These are phyloP conservation scores for Brachyalestes nurse DNA, from an alignment of 2,797 vertebrate species.

Conservation along the genomic window DNA sequence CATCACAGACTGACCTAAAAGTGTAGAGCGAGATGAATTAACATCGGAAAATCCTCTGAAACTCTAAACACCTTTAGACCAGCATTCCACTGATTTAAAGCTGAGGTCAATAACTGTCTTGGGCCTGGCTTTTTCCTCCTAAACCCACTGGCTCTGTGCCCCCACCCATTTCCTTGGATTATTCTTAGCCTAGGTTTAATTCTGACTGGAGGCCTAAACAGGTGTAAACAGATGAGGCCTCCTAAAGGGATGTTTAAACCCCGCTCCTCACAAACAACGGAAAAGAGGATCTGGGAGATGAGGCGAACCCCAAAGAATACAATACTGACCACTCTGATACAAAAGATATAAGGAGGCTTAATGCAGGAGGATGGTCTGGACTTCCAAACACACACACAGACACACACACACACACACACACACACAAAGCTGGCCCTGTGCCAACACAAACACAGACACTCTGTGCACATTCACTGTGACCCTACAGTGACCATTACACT, in stretches of 20 bases:
- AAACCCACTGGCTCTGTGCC: not conserved
- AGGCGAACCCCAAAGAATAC: conserved; percentile 30
- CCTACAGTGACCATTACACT: not conserved
- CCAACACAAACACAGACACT: not conserved
- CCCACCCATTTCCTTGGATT: conserved; percentile 26
- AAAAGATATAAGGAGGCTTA: conserved; percentile 5
- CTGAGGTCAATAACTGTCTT: not conserved
- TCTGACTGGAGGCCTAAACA: conserved; percentile 19
- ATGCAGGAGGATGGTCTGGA: not conserved
- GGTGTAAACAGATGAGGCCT: conserved; percentile 6
- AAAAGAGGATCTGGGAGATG: conserved; percentile 41
- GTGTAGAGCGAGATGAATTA: too few species aligned
- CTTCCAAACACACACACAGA: conserved; percentile 10
- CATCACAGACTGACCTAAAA: too few species aligned
- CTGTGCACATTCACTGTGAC: not conserved
- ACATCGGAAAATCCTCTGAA: not conserved
- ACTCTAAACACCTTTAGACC: not conserved
- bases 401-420: too few species aligned
- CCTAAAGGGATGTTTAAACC: conserved; percentile 45
- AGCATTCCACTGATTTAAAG: not conserved
- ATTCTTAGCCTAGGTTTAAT: conserved; percentile 34
- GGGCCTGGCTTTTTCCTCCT: not conserved
- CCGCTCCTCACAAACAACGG: conserved; percentile 40
- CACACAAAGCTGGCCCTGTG: not conserved
- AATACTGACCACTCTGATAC: conserved; percentile 29